Percentiles rank a stretch among this genome's conserved stretches.
Conservation (phyloP, 2,888 invertebrate species). For the Trissoscelio sp. region DNA sequence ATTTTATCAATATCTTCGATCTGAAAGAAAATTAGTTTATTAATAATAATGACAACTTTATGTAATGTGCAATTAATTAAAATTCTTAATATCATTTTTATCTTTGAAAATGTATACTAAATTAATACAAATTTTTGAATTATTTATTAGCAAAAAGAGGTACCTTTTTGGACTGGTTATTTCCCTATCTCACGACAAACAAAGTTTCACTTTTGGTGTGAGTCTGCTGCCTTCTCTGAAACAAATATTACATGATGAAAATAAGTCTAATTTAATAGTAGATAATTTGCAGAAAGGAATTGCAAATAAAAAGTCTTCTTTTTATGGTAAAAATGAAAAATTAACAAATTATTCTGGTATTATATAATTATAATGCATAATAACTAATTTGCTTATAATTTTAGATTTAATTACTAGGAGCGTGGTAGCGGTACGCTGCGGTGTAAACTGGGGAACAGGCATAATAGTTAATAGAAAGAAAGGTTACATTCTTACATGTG, state of each 20-base stretch:
- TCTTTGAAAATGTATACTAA: no score
- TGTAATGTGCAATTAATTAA: no score
- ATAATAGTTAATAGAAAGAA: conserved; percentile 83
- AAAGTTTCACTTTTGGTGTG: conserved; percentile 86
- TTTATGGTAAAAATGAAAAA: neutral
- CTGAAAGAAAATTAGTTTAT: neutral
- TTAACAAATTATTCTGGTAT: neutral
- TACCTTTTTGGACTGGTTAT: conserved; percentile 84
- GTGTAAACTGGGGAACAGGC: conserved; percentile 86
- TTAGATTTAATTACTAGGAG: conserved; percentile 84
- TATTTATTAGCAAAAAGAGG: conserved; percentile 35
- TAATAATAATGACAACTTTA: no score
- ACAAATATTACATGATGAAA: conserved; percentile 76
- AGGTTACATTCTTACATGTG: conserved; percentile 86
- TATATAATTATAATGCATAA: neutral
- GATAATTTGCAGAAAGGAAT: neutral
- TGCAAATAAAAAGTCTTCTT: neutral
- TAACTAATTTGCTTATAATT: conserved; percentile 71
- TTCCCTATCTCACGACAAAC: conserved; percentile 86
- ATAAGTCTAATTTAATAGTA: neutral
- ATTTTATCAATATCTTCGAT: neutral
- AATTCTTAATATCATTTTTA: neutral
- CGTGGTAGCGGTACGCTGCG: conserved; percentile 86
- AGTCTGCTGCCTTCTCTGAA: conserved; percentile 84
- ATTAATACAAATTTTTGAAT: neutral